A percentile compares a stretch with the other conserved stretches of the same genome.
These are phyloP conservation scores for Agrypnia vestita DNA, from an alignment of 1,140 invertebrate genomes.

Conservation along the genomic window DNA sequence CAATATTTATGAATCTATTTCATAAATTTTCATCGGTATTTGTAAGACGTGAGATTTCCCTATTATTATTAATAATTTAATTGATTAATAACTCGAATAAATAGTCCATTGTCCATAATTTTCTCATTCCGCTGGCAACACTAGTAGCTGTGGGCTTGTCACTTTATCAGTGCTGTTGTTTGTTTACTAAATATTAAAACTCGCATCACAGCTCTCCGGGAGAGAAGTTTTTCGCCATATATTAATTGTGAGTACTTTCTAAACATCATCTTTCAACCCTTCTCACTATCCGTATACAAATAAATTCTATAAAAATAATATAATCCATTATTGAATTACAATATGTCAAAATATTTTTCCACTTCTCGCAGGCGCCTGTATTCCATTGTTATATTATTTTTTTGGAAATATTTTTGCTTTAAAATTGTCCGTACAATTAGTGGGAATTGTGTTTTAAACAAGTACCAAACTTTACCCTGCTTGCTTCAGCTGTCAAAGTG, in stretches of 20 bases:
- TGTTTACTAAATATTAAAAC: not conserved
- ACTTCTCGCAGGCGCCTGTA: not conserved
- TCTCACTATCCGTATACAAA: too few species aligned
- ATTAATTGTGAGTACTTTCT: not conserved
- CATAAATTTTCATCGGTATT: too few species aligned
- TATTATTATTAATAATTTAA: not conserved
- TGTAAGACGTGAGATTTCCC: not conserved
- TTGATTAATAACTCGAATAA: not conserved
- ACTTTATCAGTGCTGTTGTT: not conserved
- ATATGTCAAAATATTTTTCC: not conserved
- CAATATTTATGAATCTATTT: not conserved
- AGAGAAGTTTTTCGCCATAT: not conserved
- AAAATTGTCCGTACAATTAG: not conserved
- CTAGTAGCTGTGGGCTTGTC: constrained; percentile 3
- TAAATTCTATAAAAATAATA: not conserved
- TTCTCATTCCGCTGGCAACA: not conserved
- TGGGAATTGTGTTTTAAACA: not conserved
- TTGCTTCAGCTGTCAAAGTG: too few species aligned
- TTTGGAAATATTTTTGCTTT: not conserved
- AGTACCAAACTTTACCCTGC: too few species aligned
- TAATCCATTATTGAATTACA: not conserved
- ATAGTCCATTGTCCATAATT: too few species aligned
- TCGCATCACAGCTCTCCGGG: not conserved
- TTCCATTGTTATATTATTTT: not conserved
- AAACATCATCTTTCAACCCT: too few species aligned